Evolutionary conservation across 2,113 vertebrate species (phyloP), one percentile per base, ranked within the genome.

Genomic region (Bubo blakistoni): DNA sequence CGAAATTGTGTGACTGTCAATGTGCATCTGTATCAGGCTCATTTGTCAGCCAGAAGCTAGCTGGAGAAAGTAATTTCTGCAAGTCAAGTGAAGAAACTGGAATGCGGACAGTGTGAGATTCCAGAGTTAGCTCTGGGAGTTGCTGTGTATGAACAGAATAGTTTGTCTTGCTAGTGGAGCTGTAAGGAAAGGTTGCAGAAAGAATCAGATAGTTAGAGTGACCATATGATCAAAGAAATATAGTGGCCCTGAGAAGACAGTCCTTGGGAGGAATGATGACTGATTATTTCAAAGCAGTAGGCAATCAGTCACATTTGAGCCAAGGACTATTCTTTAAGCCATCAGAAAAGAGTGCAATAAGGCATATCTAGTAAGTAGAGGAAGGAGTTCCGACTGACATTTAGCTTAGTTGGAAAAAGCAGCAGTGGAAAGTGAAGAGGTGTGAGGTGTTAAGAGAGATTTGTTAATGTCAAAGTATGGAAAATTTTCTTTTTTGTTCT

Each of bases 361-460:
- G 59, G 72, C 77, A 40, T 81, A 38, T 81, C 52, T 89, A 32
- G 58, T 79, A 65, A 85, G 65, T 27, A 78, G 34, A 78, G 24
- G 79, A 63, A 79, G 40, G 61, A 67, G 69, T 91, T 92, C 32
- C 59, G 38, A 11, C 63, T 94, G 90, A 92, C 72, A 91, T 86
- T 96, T 96, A 86, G 52, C 76, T 92, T 86, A 81, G 47, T 12
- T 90, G 88, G 67, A 90, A 95, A 88, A 96, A 83, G 47, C 63
- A 74, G 67, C 47, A 67, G 77, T 86, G 83, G 69, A 92, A 94
- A 88, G 47, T 76, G 82, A 93, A 92, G 93, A 97, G 76, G 76
- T 96, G 69, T 86, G 81, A 96, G 40, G 27, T 65, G 40, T 91
- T 88, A 79, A 58, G 59, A 92, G 65, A 88, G 38, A 59, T 92